Evolutionary conservation across 2,888 invertebrate species (phyloP).

Genomic region (Zelleria hepariella): DNA sequence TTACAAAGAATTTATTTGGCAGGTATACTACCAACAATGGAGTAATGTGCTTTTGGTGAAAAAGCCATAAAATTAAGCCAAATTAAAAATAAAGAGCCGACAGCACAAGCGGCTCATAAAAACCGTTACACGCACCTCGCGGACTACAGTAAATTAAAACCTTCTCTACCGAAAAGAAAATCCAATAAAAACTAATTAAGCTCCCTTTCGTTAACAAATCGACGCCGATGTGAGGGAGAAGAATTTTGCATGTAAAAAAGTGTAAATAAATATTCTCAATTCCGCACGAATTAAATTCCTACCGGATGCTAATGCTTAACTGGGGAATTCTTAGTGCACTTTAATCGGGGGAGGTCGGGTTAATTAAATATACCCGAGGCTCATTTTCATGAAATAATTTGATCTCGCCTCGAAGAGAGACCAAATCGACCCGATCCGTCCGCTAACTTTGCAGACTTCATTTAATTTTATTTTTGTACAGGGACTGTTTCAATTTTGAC

Average conservation of each 20-base stretch:
- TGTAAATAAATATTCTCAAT: constrained; percentile 54
- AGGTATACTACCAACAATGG: too few species aligned
- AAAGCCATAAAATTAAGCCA: background rate
- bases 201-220: constrained; percentile 35
- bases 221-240: constrained; percentile 37
- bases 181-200: constrained; percentile 55
- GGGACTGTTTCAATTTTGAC: constrained; percentile 17
- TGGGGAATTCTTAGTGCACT: constrained; percentile 65
- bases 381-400: constrained; percentile 69
- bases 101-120: background rate
- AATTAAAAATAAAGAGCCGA: background rate
- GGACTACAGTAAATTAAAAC: constrained; percentile 51
- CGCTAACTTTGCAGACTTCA: constrained; percentile 39
- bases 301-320: constrained; percentile 65
- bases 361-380: constrained; percentile 66
- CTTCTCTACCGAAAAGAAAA: constrained; percentile 53
- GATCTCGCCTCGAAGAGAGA: constrained; percentile 53
- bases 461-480: constrained; percentile 47
- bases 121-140: constrained; percentile 31
- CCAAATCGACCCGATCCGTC: constrained; percentile 50
- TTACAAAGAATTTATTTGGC: too few species aligned
- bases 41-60: background rate
- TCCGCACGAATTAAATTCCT: constrained; percentile 60
- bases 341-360: constrained; percentile 59
- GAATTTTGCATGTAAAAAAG: constrained; percentile 40